phyloP scores from a whole-genome alignment of 2,888 invertebrate genomes.

The Frankliniella fusca region DNA sequence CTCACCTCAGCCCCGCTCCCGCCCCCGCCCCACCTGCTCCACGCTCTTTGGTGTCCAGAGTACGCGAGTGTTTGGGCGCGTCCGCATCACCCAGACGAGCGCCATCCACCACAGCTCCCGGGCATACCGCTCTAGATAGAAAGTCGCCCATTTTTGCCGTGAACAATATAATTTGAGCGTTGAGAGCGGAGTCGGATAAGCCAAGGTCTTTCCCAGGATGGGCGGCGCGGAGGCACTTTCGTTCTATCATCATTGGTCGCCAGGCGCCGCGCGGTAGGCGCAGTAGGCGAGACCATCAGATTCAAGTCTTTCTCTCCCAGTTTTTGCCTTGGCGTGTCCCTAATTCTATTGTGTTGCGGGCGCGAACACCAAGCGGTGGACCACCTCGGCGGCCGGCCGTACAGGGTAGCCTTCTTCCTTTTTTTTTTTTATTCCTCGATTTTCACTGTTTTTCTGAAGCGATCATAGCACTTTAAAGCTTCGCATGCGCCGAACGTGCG shows the following conservation, averaged over 20 bases:
- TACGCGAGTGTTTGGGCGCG: too few species aligned
- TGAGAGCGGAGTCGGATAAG: neutral
- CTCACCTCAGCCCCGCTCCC: too few species aligned
- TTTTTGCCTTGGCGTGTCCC: constrained; percentile 13
- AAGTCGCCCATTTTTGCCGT: too few species aligned
- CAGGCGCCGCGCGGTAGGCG: neutral
- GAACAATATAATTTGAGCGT: too few species aligned
- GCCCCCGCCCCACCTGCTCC: too few species aligned
- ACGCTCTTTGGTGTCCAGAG: too few species aligned
- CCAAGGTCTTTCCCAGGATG: neutral
- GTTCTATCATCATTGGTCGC: neutral
- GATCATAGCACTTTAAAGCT: too few species aligned
- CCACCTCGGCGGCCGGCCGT: neutral
- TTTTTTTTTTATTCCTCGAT: neutral
- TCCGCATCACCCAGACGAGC: too few species aligned
- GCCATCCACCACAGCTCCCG: too few species aligned
- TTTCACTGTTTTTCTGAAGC: too few species aligned
- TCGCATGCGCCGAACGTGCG: too few species aligned
- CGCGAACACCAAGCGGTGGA: neutral
- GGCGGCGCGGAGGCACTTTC: neutral
- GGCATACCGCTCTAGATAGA: too few species aligned
- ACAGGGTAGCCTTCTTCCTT: neutral
- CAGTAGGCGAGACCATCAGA: neutral
- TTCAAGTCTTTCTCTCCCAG: constrained; percentile 2
- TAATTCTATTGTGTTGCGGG: constrained; percentile 1